Percentiles rank a stretch among this genome's conserved stretches.
These are phyloP conservation scores for Pterobdella sp. DNA, from an alignment of 2,888 invertebrate genomes.

Conservation along the genomic window DNA sequence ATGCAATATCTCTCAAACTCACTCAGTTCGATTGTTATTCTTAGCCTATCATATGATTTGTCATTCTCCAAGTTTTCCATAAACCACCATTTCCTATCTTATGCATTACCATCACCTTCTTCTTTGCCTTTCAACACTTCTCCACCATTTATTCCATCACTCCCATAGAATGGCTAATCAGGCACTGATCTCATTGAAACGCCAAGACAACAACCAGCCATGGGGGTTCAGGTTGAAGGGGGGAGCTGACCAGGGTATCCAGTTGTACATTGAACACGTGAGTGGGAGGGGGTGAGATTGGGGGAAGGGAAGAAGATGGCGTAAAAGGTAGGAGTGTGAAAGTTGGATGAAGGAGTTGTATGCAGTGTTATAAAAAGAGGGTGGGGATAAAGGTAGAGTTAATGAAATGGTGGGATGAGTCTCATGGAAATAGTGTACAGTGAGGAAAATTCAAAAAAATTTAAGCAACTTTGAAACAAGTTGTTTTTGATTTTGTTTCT, in stretches of 20 bases:
- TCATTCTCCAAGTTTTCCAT: no score
- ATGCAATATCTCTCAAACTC: no score
- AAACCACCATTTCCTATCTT: no score
- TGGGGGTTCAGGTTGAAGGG: constrained; percentile 51
- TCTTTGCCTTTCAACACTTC: no score
- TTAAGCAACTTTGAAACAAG: no score
- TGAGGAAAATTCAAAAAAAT: no score
- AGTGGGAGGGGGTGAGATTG: constrained; percentile 25
- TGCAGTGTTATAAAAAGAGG: neutral
- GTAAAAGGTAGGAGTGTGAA: neutral
- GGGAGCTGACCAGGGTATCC: constrained; percentile 46
- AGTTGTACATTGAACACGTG: constrained; percentile 48
- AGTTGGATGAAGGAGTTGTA: neutral
- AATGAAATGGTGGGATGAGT: neutral
- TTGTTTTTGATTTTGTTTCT: no score
- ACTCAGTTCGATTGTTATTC: no score
- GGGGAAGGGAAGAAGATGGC: neutral
- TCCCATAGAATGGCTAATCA: constrained; percentile 22
- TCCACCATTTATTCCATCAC: no score
- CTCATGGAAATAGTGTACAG: neutral
- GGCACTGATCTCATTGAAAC: constrained; percentile 40
- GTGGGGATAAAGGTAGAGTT: neutral
- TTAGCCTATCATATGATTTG: no score
- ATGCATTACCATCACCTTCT: no score
- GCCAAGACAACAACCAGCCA: constrained; percentile 46